Conservation (phyloP, 2,113 vertebrate genomes). For the Nerophis ophidion region DNA sequence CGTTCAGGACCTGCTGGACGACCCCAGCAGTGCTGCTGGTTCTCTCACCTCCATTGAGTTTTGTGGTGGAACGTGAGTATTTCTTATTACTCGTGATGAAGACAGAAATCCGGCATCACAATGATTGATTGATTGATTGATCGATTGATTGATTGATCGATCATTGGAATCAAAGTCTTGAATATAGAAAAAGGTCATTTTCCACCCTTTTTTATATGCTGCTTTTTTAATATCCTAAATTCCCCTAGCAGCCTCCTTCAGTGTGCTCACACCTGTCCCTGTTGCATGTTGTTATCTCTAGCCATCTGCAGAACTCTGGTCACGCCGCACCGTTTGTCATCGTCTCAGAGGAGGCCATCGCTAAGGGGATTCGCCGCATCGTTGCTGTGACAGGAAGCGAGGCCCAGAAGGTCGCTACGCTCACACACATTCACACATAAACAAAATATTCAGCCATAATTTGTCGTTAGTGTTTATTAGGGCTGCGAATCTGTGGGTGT, state of each 20-base stretch:
- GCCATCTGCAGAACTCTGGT: slow-evolving; percentile 88
- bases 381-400: slow-evolving; percentile 89
- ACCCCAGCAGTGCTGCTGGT: slow-evolving; percentile 83
- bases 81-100: neutral
- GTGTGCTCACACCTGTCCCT: neutral
- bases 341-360: slow-evolving; percentile 95
- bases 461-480: neutral
- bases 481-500: too few species aligned
- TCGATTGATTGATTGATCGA: too few species aligned
- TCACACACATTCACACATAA: neutral
- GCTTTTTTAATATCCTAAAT: neutral
- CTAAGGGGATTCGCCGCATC: slow-evolving; percentile 95
- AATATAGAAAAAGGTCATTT: neutral
- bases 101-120: too few species aligned
- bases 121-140: too few species aligned
- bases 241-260: slow-evolving; percentile 10
- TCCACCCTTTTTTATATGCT: neutral
- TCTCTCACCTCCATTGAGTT: slow-evolving; percentile 90
- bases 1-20: slow-evolving; percentile 81
- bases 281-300: slow-evolving; percentile 54
- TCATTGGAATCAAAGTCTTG: neutral
- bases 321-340: slow-evolving; percentile 87
- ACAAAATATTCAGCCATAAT: neutral
- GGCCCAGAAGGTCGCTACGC: slow-evolving; percentile 84
- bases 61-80: slow-evolving; percentile 95